These are phyloP conservation scores for Eurytoma adleriae DNA, from an alignment of 2,888 invertebrate genomes.

Conservation along the genomic window DNA sequence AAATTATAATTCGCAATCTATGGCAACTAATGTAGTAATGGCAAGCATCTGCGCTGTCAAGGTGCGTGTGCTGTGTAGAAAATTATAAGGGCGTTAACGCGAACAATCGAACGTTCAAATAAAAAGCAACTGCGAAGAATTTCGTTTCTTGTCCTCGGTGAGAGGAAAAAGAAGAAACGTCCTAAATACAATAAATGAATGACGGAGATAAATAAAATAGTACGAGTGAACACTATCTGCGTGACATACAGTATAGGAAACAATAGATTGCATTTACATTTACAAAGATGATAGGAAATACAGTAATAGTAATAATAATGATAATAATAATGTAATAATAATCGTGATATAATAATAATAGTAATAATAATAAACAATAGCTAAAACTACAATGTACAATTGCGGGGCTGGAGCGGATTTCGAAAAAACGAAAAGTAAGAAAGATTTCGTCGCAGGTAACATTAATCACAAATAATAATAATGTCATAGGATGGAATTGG, in stretches of 20 bases:
- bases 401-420: constrained; percentile 9
- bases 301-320: constrained; percentile 21
- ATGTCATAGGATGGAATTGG: not conserved
- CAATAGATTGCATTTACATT: constrained; percentile 53
- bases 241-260: constrained; percentile 39
- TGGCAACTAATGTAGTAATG: constrained; percentile 73
- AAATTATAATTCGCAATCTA: constrained; percentile 65
- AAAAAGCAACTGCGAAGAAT: constrained; percentile 56
- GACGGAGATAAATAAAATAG: constrained; percentile 46
- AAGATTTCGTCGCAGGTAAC: constrained; percentile 37
- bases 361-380: constrained; percentile 50
- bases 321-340: constrained; percentile 31
- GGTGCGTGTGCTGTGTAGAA: constrained; percentile 48
- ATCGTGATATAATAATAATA: constrained; percentile 30
- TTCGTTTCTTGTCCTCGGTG: constrained; percentile 17
- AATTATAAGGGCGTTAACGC: constrained; percentile 29
- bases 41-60: constrained; percentile 69
- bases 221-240: constrained; percentile 48
- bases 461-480: constrained; percentile 42
- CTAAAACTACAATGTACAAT: constrained; percentile 50
- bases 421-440: constrained; percentile 30
- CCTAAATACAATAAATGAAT: constrained; percentile 42
- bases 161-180: constrained; percentile 44
- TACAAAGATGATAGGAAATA: constrained; percentile 37
- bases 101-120: constrained; percentile 58